A percentile compares a stretch with the other conserved stretches of the same genome.
Evolutionary conservation across 2,888 invertebrate genomes (phyloP).

Genomic region (Gari tellinella): DNA sequence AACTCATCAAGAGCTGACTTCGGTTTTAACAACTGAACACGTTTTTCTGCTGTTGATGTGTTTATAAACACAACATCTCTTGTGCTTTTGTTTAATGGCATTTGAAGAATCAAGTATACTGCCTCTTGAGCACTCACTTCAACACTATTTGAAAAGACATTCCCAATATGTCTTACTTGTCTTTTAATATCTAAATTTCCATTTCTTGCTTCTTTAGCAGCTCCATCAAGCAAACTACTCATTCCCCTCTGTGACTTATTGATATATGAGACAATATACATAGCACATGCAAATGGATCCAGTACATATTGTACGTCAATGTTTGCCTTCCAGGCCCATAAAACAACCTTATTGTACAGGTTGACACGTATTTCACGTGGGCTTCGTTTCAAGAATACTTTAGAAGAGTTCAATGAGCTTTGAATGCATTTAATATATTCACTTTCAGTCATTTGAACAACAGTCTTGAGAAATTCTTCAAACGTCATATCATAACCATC

Average conservation of each 20-base stretch:
- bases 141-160: conserved; percentile 20
- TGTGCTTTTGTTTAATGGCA: conserved; percentile 9
- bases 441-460: conserved; percentile 14
- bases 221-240: conserved; percentile 50
- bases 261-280: conserved; percentile 72
- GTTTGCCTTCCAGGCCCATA: conserved; percentile 76
- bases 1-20: conserved; percentile 17
- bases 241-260: conserved; percentile 46
- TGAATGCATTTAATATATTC: conserved; percentile 34
- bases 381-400: conserved; percentile 56
- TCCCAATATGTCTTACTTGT: conserved; percentile 39
- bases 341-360: conserved; percentile 64
- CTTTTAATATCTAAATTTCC: conserved; percentile 65
- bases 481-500: conserved; percentile 8
- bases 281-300: conserved; percentile 78
- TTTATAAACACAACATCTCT: conserved; percentile 47
- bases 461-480: conserved; percentile 2
- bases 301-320: conserved; percentile 82
- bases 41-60: conserved; percentile 30
- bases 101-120: conserved; percentile 31
- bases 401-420: conserved; percentile 25
- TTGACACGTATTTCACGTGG: conserved; percentile 64
- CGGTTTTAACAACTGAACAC: conserved; percentile 34
- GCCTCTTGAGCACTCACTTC: conserved; percentile 48
- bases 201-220: conserved; percentile 63